Evolutionary conservation across 2,113 vertebrate genomes (phyloP).

Genomic region (Serinus canaria): DNA sequence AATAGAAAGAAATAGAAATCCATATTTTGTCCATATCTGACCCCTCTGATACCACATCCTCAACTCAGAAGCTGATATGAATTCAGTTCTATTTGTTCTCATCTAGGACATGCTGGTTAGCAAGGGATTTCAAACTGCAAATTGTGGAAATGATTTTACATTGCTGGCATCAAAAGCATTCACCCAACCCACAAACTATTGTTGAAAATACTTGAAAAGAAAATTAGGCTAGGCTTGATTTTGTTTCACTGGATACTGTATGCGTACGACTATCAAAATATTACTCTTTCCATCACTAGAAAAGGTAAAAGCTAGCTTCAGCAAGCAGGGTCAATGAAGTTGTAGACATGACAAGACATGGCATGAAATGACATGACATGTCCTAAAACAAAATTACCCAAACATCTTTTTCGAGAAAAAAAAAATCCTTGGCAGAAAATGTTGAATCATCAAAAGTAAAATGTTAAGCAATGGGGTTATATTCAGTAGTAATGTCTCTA

Average conservation of each 20-base stretch:
- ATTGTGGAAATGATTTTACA: accelerated
- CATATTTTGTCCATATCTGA: neutral
- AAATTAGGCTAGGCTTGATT: neutral
- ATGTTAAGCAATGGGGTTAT: neutral
- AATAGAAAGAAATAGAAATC: neutral
- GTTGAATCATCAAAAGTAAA: neutral
- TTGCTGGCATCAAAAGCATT: neutral
- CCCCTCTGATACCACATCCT: neutral
- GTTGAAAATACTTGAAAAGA: neutral
- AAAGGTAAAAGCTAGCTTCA: neutral
- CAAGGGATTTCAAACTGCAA: neutral
- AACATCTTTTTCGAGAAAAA: neutral
- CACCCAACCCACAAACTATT: neutral
- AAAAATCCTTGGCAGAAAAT: neutral
- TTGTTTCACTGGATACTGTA: neutral
- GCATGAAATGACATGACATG: neutral
- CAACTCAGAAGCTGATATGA: neutral
- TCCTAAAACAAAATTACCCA: neutral
- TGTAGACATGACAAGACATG: neutral
- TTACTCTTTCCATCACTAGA: neutral
- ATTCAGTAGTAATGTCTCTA: neutral
- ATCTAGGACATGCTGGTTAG: neutral
- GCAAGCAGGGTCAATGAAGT: neutral
- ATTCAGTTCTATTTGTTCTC: neutral
- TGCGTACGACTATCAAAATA: neutral